Base-by-base conservation (phyloP, 1,140 invertebrate species). In the Marisa cornuarietis region DNA sequence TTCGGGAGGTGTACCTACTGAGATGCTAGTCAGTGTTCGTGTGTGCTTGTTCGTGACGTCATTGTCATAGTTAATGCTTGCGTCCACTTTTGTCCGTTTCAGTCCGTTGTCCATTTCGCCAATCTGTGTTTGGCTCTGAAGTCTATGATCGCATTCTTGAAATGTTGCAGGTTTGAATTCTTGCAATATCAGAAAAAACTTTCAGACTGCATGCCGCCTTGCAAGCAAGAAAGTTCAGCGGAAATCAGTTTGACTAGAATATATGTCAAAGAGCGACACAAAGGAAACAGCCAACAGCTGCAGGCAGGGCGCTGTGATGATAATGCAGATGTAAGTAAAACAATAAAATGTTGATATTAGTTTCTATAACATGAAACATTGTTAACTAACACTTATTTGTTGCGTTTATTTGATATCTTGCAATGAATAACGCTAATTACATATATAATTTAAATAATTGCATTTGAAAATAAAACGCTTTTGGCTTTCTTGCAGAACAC, bases 21-120 rank as follows among this genome's bases (percentile, higher is more conserved):
- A 68, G 65, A 68, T 11, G 13, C 13, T 14, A 24, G 22, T 18
- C n/a, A 18, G 61, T 63, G 62, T 76, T 76, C 74, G 65, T 49
- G n/a, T 65, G 26, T 26, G 18, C 31, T 65, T 76, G 74, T 76
- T 76, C 62, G 74, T 76, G 74, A 76, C 74, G 74, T 76, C 74
- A 76, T 16, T 14, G 31, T 24, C 62, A 68, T 68, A 68, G 65
- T 42, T 76, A 61, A 51, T 65, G 24, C 61, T 42, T 71, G 69
- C 69, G 14, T 75, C 42, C 58, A 58, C 11, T 18, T 14, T 58
- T 58, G 54, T 58, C 54, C 54, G 52, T 14, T 58, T 16, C n/a
- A 51, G 58, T 49, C 42, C 18, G 5, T 14, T 68, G 62, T 24
- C 22, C 65, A 68, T 7, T 68, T 22, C 11, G 11, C 6, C 65